Base-by-base conservation (phyloP, 2,797 vertebrate species). In the Hapalemur alaotrensis region DNA sequence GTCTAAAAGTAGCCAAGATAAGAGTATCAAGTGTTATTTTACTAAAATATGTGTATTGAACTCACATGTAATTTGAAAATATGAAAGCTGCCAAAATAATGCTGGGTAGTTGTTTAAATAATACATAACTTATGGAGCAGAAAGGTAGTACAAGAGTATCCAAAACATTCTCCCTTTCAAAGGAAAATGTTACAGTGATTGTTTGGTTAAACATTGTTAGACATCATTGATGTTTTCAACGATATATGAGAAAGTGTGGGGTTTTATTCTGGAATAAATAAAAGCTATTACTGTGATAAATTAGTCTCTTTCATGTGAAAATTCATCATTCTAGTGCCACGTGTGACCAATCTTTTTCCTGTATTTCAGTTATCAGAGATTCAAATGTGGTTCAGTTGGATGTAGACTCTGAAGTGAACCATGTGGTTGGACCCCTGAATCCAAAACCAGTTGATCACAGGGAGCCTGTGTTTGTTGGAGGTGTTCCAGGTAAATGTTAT, bases 341-440 rank as follows among this genome's bases (percentile, higher is more conserved):
- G 65, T 65, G 46, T 94, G n/a, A 97, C 84, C 2, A 14, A 18
- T 59, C 89, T 85, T 91, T 97, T 28, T 67, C 93, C 97, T 97
- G 86, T 73, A n/a, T 98, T 98, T 95, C 96, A 99, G 99, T 99
- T 93, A 99, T 99, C 96, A 98, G 99, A 97, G 99, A 99, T 7
- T 98, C 98, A 59, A 99, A 99, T 6, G 99, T 99, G 61, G 98
- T 99, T 89, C 99, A 99, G 98, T 97, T 99, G 97, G 99, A 99
- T 32, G 99, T 99, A 79, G 99, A 99, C 97, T 99, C 99, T 57
- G 99, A 99, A 98, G 99, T 99, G 94, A 99, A 99, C 96, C 99
- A 99, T 30, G 99, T 99, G 15, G 99, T 99, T 84, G 99, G 99
- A 76, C 99, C 99, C 0, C 95, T 99, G 87, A 99, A 98, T 95